These are phyloP conservation scores for Glomeris maerens DNA, from an alignment of 1,140 invertebrate species.

Conservation along the genomic window DNA sequence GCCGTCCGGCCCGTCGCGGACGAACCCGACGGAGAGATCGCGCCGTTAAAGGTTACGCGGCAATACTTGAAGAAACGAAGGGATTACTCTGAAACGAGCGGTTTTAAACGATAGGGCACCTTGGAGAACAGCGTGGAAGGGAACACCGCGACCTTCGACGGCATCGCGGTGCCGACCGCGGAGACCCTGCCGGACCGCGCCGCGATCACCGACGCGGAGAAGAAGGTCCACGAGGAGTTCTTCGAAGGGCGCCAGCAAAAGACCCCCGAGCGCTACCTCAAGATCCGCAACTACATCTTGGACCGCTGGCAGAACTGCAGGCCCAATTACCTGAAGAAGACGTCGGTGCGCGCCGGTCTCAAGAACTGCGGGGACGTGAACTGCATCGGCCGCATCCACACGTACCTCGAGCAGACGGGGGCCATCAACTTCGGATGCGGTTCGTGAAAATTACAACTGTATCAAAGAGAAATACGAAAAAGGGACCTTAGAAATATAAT, in stretches of 20 bases:
- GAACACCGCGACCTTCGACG: conserved; percentile 18
- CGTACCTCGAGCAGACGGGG: conserved; percentile 45
- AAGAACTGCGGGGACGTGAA: conserved; percentile 49
- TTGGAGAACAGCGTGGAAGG: conserved; percentile 14
- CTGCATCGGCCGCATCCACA: conserved; percentile 44
- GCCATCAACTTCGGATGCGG: conserved; percentile 50
- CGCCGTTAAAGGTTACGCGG: conserved; percentile 13
- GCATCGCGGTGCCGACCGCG: conserved; percentile 30
- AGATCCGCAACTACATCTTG: conserved; percentile 45
- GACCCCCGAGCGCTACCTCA: conserved; percentile 43
- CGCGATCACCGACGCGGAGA: conserved; percentile 39
- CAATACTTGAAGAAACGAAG: conserved; percentile 13
- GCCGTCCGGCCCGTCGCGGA: conserved; percentile 11
- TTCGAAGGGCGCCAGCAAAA: conserved; percentile 42
- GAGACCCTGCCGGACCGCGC: conserved; percentile 31
- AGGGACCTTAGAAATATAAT: too few species aligned
- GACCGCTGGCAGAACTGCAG: conserved; percentile 39
- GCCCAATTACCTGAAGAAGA: conserved; percentile 46
- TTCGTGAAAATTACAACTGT: conserved; percentile 23
- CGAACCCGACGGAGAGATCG: conserved; percentile 8
- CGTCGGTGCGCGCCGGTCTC: conserved; percentile 39
- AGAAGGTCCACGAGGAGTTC: conserved; percentile 40
- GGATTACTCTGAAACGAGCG: conserved; percentile 1
- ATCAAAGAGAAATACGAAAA: too few species aligned
- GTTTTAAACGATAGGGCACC: conserved; percentile 11